Evolutionary conservation across 2,113 vertebrate genomes (phyloP).

Genomic region (Columba janthina): DNA sequence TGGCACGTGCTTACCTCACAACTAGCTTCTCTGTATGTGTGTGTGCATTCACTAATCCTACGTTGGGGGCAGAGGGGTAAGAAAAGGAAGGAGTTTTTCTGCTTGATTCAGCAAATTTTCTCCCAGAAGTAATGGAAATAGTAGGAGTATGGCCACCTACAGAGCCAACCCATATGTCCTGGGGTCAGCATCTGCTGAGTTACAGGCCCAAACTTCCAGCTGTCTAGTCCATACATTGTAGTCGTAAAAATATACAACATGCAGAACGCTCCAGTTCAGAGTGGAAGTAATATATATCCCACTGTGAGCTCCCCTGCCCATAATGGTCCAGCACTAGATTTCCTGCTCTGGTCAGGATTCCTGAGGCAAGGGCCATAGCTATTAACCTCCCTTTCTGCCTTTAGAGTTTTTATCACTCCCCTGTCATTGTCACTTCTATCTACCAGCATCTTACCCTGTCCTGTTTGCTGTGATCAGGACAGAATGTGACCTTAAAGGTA

Average conservation of each 20-base stretch:
- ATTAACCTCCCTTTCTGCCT: background rate
- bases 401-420: background rate
- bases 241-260: background rate
- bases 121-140: background rate
- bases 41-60: background rate
- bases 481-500: background rate
- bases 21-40: background rate
- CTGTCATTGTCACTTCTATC: background rate
- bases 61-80: background rate
- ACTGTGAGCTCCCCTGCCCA: background rate
- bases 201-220: background rate
- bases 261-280: background rate
- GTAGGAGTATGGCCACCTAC: background rate
- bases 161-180: background rate
- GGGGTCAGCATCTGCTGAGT: background rate
- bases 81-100: background rate
- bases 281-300: background rate
- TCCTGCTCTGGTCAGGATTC: conserved; percentile 5
- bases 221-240: background rate
- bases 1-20: background rate
- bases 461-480: background rate
- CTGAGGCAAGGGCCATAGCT: background rate
- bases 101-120: conserved; percentile 14
- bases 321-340: background rate
- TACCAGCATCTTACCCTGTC: background rate